Evolutionary conservation across 2,113 vertebrate species (phyloP).

Genomic region (Rana temporaria): DNA sequence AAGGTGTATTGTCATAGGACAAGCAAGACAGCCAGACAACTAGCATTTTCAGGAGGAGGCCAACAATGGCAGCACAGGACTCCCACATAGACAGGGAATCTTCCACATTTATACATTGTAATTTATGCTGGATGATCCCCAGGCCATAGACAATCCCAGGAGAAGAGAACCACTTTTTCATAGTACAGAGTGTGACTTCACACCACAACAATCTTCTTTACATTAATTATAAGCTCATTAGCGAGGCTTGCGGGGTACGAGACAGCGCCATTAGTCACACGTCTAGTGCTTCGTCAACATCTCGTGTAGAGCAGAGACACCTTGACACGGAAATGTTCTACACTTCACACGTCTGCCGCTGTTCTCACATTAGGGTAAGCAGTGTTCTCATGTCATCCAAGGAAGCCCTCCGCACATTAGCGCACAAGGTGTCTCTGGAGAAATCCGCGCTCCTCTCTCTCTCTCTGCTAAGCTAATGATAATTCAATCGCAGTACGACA

Average conservation of each 20-base stretch:
- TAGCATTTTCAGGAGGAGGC: no score
- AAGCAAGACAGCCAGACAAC: no score
- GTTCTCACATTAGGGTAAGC: neutral
- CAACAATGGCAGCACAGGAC: no score
- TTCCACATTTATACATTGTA: no score
- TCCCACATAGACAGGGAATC: no score
- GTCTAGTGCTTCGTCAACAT: slow-evolving; percentile 11
- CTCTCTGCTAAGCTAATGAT: slow-evolving; percentile 5
- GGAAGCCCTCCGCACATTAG: neutral
- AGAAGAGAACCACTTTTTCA: no score
- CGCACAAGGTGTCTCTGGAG: neutral
- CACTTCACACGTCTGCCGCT: neutral
- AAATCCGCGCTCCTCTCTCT: neutral
- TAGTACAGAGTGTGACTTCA: neutral
- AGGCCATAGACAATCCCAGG: no score
- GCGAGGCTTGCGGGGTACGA: no score
- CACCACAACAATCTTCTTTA: neutral
- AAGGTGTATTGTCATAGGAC: no score
- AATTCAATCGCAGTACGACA: neutral
- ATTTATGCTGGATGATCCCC: no score
- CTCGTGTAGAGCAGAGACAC: neutral
- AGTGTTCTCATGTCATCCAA: neutral
- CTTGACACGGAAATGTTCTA: neutral
- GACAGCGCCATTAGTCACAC: neutral
- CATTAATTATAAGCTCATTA: slow-evolving; percentile 9